Evolutionary conservation across 2,797 vertebrate genomes (phyloP), one percentile per base, ranked within the genome.

Genomic region (Poecilia gillii): DNA sequence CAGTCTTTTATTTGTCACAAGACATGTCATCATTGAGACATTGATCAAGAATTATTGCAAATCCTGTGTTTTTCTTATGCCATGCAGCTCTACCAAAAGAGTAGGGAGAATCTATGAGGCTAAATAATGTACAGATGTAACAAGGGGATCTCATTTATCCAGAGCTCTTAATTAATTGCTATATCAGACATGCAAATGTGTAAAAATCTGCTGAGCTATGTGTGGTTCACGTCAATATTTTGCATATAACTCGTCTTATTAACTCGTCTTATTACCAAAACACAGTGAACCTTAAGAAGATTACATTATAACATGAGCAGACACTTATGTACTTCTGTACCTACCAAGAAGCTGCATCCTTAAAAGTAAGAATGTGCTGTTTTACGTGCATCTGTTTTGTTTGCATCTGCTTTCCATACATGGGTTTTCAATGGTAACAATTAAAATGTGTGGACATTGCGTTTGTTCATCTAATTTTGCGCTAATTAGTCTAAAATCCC

Each of bases 31-130:
- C 39, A 70, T 70, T 14, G 39, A 25, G 11, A 70, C 39, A 25
- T 43, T 68, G 64, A 68, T 41, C 11, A 68, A 68, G 36, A 68
- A 5, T 68, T 13, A 55, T 68, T 68, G 36, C 64, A 68, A 41
- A 68, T 41, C 12, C 1, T 20, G 1, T 8, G 8, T 36, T 36
- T 66, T 43, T 41, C 1, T 43, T 25, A 25, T 70, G 36, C 66
- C 9, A 2, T 33, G 28, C 8, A 47, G 28, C 28, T 49, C 46
- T 72, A 31, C 45, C 71, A 20, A 33, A 47, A 46, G 2, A 72
- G 71, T 86, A 72, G 88, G 82, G 55, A 74, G 45, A 73, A 78
- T 75, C 6, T 77, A 43, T 78, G 45, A 79, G 75, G 73, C 16
- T 85, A 41, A 66, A 3, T 0, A 11, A 68, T 80, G 84, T 72